Base-by-base conservation (phyloP, 2,113 vertebrate genomes). In the Lucifuga dentata region DNA sequence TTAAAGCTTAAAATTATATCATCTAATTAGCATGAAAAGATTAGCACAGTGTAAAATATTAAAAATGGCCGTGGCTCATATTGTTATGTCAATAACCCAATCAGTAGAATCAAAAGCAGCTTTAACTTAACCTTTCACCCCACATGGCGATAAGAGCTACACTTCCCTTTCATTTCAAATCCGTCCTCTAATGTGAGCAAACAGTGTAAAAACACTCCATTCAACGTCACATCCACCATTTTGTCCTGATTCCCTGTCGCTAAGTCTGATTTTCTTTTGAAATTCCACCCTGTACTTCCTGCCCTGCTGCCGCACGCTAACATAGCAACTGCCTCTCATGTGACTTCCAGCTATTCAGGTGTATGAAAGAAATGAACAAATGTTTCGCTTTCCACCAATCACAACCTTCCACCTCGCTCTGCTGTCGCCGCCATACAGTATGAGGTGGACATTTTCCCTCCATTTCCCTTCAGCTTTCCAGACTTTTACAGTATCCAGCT, bases 351-450 rank as follows among this genome's bases (percentile, higher is more conserved):
- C 85, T 87, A 84, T 88, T 91, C 86, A 90, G 80, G 78, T 86
- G 72, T 85, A 86, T 84, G 74, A 90, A 90, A 90, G 88, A 88
- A 89, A 80, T 79, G 67, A 87, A 90, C 86, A 84, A 89, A 90
- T 88, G 86, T 91, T 77, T 67, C 85, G 68, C 79, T 68, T 67
- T 86, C 88, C 78, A 87, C 92, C 92, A 93, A 93, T 93, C 91
- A 93, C 88, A 86, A 78, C 26, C 84, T 32, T 93, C 92, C 92
- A 94, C 90, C 91, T 93, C 89, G 83, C 87, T 80, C 85, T 85
- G 86, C 79, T 67, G 85, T 74, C 81, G 64, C 84, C 55, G 43
- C 83, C 51, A 55, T 86, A 81, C 86, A 52, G 76, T 79, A 69
- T 35, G 61, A 12, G 40, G 86, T 77, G 72, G 86, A 90, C 90